These are phyloP conservation scores for Colinus virginianus DNA, from an alignment of 2,113 vertebrate species.

Conservation along the genomic window DNA sequence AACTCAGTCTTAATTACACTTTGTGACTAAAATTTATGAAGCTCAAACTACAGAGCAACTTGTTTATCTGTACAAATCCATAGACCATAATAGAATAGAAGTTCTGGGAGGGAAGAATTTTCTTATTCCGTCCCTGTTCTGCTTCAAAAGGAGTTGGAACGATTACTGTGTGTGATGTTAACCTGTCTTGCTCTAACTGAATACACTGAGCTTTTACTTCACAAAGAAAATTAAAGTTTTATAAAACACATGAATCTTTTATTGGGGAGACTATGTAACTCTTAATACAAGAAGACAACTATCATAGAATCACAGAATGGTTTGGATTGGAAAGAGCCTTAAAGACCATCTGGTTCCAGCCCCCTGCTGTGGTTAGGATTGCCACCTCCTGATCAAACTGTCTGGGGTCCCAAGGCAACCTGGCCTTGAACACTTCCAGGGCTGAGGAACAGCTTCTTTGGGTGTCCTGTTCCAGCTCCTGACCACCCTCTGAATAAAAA, in stretches of 20 bases:
- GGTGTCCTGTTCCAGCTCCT: background rate
- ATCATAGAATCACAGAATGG: background rate
- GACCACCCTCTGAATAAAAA: background rate
- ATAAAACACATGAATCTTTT: background rate
- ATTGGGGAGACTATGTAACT: background rate
- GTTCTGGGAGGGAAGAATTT: background rate
- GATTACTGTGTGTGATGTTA: background rate
- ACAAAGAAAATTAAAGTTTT: background rate
- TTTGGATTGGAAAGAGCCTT: background rate
- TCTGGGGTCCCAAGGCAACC: background rate
- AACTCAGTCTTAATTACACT: background rate
- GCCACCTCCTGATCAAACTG: background rate
- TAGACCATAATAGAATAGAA: background rate
- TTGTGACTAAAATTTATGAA: background rate
- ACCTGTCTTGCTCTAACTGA: background rate
- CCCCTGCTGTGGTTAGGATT: background rate
- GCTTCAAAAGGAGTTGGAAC: background rate
- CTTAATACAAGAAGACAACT: background rate
- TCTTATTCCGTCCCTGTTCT: background rate
- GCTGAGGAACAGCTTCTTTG: background rate
- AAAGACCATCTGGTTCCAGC: background rate
- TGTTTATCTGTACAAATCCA: background rate
- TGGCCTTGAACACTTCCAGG: background rate
- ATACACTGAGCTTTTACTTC: background rate
- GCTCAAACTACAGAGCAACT: background rate